A percentile compares a stretch with the other conserved stretches of the same genome.
These are phyloP conservation scores for Lates japonicus DNA, from an alignment of 2,797 vertebrate species.

Conservation along the genomic window DNA sequence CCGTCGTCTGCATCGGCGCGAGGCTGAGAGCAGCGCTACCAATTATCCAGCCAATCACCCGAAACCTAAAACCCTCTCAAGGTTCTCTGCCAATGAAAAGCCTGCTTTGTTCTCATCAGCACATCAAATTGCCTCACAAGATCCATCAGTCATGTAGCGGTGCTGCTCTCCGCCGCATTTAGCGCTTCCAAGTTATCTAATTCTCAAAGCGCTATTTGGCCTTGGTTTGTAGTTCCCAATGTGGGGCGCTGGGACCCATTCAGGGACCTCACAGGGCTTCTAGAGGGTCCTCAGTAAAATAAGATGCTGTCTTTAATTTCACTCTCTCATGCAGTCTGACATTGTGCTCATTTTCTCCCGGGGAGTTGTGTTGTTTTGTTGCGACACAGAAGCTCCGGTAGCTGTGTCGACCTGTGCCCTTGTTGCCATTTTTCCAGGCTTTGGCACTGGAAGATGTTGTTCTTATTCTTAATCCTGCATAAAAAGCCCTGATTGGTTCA, in stretches of 20 bases:
- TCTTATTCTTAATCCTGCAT: too few species aligned
- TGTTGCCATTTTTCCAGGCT: too few species aligned
- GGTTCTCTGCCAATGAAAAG: slow-evolving; percentile 56
- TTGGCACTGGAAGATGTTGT: too few species aligned
- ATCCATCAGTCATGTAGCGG: slow-evolving; percentile 29
- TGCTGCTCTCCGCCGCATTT: slow-evolving; percentile 15
- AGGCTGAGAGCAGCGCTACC: slow-evolving; percentile 25
- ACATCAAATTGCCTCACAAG: slow-evolving; percentile 26
- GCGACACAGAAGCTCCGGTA: background rate
- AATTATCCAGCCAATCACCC: slow-evolving; percentile 45
- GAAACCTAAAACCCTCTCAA: slow-evolving; percentile 42
- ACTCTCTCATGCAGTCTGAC: background rate
- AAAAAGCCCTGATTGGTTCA: too few species aligned
- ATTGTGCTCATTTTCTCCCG: background rate
- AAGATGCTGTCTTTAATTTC: background rate
- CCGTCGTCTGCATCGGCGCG: too few species aligned
- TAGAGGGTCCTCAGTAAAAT: background rate
- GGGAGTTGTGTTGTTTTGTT: background rate
- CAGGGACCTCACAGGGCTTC: background rate
- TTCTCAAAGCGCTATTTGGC: slow-evolving; percentile 15
- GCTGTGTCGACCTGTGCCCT: too few species aligned
- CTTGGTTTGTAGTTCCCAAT: slow-evolving; percentile 17
- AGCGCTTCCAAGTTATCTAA: slow-evolving; percentile 29
- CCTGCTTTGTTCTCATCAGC: slow-evolving; percentile 43
- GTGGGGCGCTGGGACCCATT: background rate